A percentile compares a stretch with the other conserved stretches of the same genome.
phyloP scores from a whole-genome alignment of 2,113 vertebrate genomes.

The Myiagra hebetior region DNA sequence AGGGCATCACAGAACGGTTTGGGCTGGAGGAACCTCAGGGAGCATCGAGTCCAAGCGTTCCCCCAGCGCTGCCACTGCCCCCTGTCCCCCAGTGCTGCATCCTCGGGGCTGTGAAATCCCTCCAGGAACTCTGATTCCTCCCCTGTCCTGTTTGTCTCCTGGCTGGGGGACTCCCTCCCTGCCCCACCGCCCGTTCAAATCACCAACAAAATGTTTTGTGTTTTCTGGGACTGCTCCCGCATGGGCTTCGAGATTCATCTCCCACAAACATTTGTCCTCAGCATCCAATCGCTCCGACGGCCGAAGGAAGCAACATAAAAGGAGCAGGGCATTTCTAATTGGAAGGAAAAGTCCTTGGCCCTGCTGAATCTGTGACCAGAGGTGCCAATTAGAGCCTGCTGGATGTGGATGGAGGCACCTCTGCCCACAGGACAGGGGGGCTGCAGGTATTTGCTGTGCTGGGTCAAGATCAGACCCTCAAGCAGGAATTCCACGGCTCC shows the following conservation, averaged over 20 bases:
- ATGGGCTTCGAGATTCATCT: not conserved
- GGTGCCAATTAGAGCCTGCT: constrained; percentile 31
- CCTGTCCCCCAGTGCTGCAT: not conserved
- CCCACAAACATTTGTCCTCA: constrained; percentile 18
- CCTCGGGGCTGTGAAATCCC: accelerated
- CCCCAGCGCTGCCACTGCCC: not conserved
- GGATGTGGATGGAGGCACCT: not conserved
- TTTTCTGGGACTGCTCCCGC: not conserved
- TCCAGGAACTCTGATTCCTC: not conserved
- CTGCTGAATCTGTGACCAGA: not conserved
- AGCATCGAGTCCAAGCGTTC: accelerated
- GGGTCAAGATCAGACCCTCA: not conserved
- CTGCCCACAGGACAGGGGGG: not conserved
- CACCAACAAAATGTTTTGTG: not conserved
- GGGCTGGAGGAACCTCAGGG: not conserved
- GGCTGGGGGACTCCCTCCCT: not conserved
- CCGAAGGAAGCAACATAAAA: not conserved
- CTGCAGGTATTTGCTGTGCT: not conserved
- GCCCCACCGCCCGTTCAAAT: accelerated
- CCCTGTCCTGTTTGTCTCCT: not conserved
- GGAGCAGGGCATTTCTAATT: constrained; percentile 33
- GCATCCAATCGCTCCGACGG: not conserved
- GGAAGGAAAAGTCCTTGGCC: constrained; percentile 16
- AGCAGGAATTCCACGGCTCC: not conserved
- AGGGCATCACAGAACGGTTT: not conserved